These are phyloP conservation scores for Girardinus metallicus DNA, from an alignment of 2,797 vertebrate species.

Conservation along the genomic window DNA sequence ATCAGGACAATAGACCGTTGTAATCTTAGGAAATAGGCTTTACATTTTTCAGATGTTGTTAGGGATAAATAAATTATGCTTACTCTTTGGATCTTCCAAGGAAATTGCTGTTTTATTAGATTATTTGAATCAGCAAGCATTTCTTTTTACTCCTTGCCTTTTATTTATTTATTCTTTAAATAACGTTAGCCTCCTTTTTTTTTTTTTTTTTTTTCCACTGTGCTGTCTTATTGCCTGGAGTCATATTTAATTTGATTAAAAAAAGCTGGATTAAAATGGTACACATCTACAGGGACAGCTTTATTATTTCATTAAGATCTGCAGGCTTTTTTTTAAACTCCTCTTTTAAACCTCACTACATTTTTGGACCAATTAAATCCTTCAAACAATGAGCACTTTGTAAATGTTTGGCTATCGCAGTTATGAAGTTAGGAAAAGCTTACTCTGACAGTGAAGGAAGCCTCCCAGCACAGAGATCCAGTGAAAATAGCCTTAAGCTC, in stretches of 20 bases:
- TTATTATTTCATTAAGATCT: slow-evolving; percentile 64
- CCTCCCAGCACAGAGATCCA: slow-evolving; percentile 36
- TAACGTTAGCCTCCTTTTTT: slow-evolving; percentile 10
- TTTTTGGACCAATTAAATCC: slow-evolving; percentile 55
- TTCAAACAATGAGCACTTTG: slow-evolving; percentile 77
- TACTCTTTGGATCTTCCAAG: slow-evolving; percentile 25
- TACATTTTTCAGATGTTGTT: neutral
- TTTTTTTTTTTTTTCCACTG: neutral
- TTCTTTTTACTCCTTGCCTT: slow-evolving; percentile 21
- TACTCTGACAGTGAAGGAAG: slow-evolving; percentile 40
- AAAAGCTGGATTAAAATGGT: slow-evolving; percentile 43
- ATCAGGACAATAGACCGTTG: slow-evolving; percentile 18
- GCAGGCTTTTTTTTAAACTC: slow-evolving; percentile 10
- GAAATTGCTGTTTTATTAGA: slow-evolving; percentile 50
- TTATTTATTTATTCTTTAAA: slow-evolving; percentile 18
- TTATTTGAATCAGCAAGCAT: slow-evolving; percentile 27
- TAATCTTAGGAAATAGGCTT: slow-evolving; percentile 4
- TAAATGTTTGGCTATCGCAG: slow-evolving; percentile 71
- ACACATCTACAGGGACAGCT: slow-evolving; percentile 50
- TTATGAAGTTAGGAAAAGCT: slow-evolving; percentile 57
- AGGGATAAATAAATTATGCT: slow-evolving; percentile 3
- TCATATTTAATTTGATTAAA: slow-evolving; percentile 41
- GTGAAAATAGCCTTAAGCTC: slow-evolving; percentile 25
- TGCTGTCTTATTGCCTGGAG: slow-evolving; percentile 30
- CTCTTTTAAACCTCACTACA: slow-evolving; percentile 33